A percentile compares a stretch with the other conserved stretches of the same genome.
These are phyloP conservation scores for Tadarida brasiliensis DNA, from an alignment of 2,797 vertebrate species.

Conservation along the genomic window DNA sequence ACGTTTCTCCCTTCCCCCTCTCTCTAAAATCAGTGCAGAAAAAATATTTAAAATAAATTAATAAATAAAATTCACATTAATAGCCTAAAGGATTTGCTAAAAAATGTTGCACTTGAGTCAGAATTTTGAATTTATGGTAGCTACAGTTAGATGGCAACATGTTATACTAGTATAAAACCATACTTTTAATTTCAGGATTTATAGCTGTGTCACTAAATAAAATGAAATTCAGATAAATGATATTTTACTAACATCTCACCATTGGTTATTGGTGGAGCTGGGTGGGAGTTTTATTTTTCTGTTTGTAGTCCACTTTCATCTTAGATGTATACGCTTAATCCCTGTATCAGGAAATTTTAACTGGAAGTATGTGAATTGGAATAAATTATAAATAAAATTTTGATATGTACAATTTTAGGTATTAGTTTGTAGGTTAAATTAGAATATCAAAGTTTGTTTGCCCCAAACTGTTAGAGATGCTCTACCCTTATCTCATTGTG, in stretches of 20 bases:
- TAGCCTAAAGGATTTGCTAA: constrained; percentile 19
- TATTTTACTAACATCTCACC: not conserved
- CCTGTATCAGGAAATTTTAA: constrained; percentile 11
- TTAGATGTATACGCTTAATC: not conserved
- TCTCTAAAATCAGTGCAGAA: too few relatives aligned
- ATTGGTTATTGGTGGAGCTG: not conserved
- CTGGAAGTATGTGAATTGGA: not conserved
- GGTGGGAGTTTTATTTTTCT: not conserved
- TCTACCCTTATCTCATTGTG: not conserved
- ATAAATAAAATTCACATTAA: not conserved
- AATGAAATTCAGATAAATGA: constrained; percentile 31
- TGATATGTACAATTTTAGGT: not conserved
- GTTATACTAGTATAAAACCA: not conserved
- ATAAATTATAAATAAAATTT: constrained; percentile 24
- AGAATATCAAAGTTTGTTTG: not conserved
- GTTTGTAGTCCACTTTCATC: not conserved
- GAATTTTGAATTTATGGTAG: constrained; percentile 2
- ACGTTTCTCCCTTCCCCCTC: too few relatives aligned
- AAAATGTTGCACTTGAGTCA: constrained; percentile 26
- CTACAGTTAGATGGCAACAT: not conserved
- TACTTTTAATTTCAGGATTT: constrained; percentile 29
- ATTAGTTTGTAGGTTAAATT: not conserved
- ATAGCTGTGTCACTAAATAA: not conserved
- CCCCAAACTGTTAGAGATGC: not conserved
- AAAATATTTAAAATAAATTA: too few relatives aligned